Base-by-base conservation (phyloP, 1,140 invertebrate species). In the Ephestia elutella region DNA sequence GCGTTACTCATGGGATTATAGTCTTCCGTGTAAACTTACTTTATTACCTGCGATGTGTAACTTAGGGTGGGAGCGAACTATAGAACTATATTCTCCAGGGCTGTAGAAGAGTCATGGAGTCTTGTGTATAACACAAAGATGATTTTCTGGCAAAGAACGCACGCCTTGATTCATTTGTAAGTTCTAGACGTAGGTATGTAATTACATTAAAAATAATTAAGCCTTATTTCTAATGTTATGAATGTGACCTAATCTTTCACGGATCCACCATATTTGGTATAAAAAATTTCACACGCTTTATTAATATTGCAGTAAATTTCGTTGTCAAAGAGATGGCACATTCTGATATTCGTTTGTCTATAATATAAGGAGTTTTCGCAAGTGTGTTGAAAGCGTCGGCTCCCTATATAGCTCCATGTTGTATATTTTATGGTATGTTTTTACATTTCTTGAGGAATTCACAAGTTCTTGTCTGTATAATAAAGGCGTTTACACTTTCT, bases 1-100 rank as follows among this genome's bases (percentile, higher is more conserved):
- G 62, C 66, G 72, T 80, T 74, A 75, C 71, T 81, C 79, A 64
- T 57, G 64, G 80, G 82, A 81, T 85, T 85, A 81, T 76, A 68
- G 68, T 66, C 68, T 66, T 66, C 53, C 54, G 75, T 75, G 74
- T 78, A 78, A 79, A 82, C 71, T 80, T 72, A 77, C 66, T 78
- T 77, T 80, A 80, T 78, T 78, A 72, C 38, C 38, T 44, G 38
- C 13, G 38, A 44, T 44, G 38, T 44, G n/a, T 15, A 44, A 44
- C 13, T 15, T 44, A 15, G 38, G 38, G 38, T 44, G 10, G 15
- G 38, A 44, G 15, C 7, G 30, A 25, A 7, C 21, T 25, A 25
- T 25, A 35, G 30, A 25, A 7, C 21, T 25, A 25, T 25, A 35
- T 35, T 35, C 32, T 35, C 32, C 10, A 35, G 8, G 32, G 4